Conservation (phyloP, 2,113 vertebrate genomes). For the Bambusicola thoracicus region DNA sequence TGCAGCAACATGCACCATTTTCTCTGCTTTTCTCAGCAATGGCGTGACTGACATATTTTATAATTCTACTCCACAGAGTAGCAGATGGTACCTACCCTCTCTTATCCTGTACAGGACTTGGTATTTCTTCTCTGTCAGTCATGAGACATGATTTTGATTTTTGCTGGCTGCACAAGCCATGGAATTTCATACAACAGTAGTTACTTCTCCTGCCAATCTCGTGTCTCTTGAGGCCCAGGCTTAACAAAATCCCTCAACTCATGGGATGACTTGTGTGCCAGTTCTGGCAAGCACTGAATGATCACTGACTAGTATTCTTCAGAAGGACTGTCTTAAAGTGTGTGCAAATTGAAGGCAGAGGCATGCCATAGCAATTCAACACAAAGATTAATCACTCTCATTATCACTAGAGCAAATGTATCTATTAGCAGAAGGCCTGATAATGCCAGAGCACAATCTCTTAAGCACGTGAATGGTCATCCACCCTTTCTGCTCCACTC, state of each 20-base stretch:
- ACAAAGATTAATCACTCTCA: not conserved
- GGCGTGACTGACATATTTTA: slow-evolving; percentile 51
- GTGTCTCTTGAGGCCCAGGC: not conserved
- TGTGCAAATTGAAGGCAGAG: not conserved
- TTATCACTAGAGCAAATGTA: not conserved
- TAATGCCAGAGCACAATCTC: not conserved
- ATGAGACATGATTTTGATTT: slow-evolving; percentile 3
- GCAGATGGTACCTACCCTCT: slow-evolving; percentile 56
- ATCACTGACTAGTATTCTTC: not conserved
- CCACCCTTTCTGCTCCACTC: not conserved
- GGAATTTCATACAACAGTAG: not conserved
- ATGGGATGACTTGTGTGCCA: not conserved
- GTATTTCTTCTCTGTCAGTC: slow-evolving; percentile 62
- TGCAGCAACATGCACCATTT: not conserved
- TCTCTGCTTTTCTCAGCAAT: slow-evolving; percentile 16
- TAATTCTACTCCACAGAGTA: slow-evolving; percentile 30
- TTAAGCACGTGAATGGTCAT: not conserved
- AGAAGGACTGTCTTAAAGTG: not conserved
- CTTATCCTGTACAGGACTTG: slow-evolving; percentile 41
- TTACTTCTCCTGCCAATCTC: slow-evolving; percentile 7
- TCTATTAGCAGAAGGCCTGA: not conserved
- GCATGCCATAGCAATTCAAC: not conserved
- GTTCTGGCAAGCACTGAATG: not conserved
- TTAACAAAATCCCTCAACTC: not conserved
- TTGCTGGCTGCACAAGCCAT: not conserved